Evolutionary conservation across 2,888 invertebrate genomes (phyloP).

Genomic region (Noctua janthe): DNA sequence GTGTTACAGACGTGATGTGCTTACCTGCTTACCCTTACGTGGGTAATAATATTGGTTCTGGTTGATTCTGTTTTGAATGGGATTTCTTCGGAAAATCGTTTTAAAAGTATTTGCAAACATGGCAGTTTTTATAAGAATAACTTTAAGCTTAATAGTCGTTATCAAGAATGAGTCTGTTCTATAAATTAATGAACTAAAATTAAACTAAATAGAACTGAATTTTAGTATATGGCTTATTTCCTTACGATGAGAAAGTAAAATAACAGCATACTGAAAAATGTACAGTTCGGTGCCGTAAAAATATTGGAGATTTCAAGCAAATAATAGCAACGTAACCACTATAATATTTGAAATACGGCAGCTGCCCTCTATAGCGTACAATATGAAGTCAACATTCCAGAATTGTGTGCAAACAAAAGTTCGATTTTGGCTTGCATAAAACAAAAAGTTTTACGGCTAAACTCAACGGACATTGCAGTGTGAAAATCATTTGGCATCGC

Average conservation of each 20-base stretch:
- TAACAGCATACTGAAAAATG: slow-evolving; percentile 4
- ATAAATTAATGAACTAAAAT: no score
- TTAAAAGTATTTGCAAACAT: not conserved
- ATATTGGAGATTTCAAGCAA: slow-evolving; percentile 29
- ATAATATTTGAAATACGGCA: slow-evolving; percentile 46
- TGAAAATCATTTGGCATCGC: slow-evolving; percentile 55
- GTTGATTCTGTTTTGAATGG: not conserved
- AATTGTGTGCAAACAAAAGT: slow-evolving; percentile 59
- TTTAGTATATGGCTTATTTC: not conserved
- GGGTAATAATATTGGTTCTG: slow-evolving; percentile 11
- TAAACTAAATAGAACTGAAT: no score
- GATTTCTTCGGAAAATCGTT: not conserved
- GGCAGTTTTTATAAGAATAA: not conserved
- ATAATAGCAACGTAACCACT: slow-evolving; percentile 35
- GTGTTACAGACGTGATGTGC: not conserved
- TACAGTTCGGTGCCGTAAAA: not conserved
- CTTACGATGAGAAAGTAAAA: not conserved
- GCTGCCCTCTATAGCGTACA: slow-evolving; percentile 34
- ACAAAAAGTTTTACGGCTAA: slow-evolving; percentile 54
- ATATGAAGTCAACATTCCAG: slow-evolving; percentile 46
- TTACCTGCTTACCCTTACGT: not conserved
- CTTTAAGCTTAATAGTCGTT: not conserved
- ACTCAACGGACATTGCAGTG: slow-evolving; percentile 52
- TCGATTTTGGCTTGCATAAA: slow-evolving; percentile 44
- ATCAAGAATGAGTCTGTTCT: not conserved